Percentiles rank a stretch among this genome's conserved stretches.
Evolutionary conservation across 2,888 invertebrate genomes (phyloP).

Genomic region (Drosophila falleni): DNA sequence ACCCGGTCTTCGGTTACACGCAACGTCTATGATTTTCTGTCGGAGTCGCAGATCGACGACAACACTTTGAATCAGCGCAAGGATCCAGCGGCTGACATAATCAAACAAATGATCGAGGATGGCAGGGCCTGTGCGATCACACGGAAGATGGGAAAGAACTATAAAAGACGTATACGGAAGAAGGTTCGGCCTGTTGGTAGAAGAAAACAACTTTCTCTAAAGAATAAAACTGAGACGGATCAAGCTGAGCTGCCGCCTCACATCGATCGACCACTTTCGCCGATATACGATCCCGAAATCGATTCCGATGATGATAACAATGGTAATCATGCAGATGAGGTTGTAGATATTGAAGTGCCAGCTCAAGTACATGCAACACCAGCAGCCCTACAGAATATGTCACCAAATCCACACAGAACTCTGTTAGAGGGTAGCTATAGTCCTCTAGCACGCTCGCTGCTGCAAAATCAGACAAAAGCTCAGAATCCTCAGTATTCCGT

Average conservation of each 20-base stretch:
- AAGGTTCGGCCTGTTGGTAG: slow-evolving; percentile 55
- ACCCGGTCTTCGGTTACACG: slow-evolving; percentile 54
- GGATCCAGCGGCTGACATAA: slow-evolving; percentile 81
- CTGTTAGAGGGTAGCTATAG: slow-evolving; percentile 65
- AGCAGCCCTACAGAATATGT: neutral
- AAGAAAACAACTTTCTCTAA: slow-evolving; percentile 54
- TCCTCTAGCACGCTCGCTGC: slow-evolving; percentile 74
- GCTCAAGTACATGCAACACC: slow-evolving; percentile 18
- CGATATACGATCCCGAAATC: slow-evolving; percentile 44
- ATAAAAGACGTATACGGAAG: slow-evolving; percentile 39
- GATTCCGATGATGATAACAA: slow-evolving; percentile 3
- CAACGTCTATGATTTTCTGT: slow-evolving; percentile 82
- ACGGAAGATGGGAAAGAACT: slow-evolving; percentile 83
- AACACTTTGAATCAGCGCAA: slow-evolving; percentile 43
- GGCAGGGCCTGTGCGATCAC: slow-evolving; percentile 87
- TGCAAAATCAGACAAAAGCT: slow-evolving; percentile 72
- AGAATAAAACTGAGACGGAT: slow-evolving; percentile 2
- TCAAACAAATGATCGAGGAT: slow-evolving; percentile 85
- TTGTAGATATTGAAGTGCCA: neutral
- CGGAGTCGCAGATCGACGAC: slow-evolving; percentile 79
- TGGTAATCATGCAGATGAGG: neutral
- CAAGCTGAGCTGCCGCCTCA: neutral
- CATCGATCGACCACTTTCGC: slow-evolving; percentile 39
- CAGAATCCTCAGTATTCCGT: slow-evolving; percentile 14
- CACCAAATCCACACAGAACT: neutral